These are phyloP conservation scores for Desmodus rotundus DNA, from an alignment of 2,113 vertebrate genomes.

Conservation along the genomic window DNA sequence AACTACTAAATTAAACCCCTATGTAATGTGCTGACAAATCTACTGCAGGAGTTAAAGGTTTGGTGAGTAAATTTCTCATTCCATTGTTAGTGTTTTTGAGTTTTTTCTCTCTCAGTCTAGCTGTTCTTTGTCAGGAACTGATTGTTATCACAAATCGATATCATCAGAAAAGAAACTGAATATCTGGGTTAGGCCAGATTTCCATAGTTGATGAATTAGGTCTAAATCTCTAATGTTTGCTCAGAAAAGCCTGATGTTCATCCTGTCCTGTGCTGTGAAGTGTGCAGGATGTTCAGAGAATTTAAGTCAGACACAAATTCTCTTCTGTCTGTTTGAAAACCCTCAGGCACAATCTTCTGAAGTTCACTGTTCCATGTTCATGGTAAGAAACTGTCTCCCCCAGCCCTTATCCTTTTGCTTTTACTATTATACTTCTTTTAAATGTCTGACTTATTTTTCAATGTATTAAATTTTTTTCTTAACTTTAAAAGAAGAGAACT, in stretches of 20 bases:
- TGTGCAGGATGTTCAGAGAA: conserved; percentile 41
- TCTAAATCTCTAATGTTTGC: background rate
- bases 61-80: background rate
- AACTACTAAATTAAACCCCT: conserved; percentile 16
- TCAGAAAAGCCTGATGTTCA: background rate
- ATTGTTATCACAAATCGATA: conserved; percentile 35
- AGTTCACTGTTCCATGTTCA: conserved; percentile 33
- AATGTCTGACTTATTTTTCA: conserved; percentile 12
- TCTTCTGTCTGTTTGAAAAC: background rate
- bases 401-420: background rate
- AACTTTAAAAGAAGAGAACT: background rate
- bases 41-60: background rate
- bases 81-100: background rate
- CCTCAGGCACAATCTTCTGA: conserved; percentile 53
- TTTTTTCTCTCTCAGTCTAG: background rate
- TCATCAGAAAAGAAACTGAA: conserved; percentile 28
- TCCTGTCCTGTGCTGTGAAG: background rate
- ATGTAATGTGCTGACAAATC: background rate
- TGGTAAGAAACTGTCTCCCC: background rate
- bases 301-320: background rate
- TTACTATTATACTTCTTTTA: conserved; percentile 43
- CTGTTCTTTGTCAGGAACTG: conserved; percentile 42
- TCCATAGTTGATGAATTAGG: conserved; percentile 44
- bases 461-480: background rate
- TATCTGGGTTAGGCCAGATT: background rate